These are phyloP conservation scores for Sparus aurata DNA, from an alignment of 2,797 vertebrate species.

Conservation along the genomic window DNA sequence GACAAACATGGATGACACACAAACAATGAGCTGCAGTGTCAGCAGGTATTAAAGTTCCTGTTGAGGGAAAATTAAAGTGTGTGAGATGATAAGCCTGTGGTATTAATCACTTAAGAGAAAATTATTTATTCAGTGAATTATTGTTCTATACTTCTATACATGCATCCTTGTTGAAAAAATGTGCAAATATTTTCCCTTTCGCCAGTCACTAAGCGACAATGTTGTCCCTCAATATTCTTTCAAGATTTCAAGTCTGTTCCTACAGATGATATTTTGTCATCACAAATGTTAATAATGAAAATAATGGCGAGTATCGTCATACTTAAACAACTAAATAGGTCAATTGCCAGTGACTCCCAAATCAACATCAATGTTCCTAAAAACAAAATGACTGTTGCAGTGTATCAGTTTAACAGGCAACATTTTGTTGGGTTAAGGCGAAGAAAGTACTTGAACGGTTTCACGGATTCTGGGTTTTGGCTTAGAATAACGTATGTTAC, in stretches of 20 bases:
- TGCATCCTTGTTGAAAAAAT: background rate
- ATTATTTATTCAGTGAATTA: background rate
- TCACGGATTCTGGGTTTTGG: no score
- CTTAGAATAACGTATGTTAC: no score
- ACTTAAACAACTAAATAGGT: no score
- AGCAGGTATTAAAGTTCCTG: slow-evolving; percentile 19
- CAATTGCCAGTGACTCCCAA: background rate
- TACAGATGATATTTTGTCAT: background rate
- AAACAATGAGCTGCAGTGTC: slow-evolving; percentile 7
- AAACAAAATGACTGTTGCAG: no score
- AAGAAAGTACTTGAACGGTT: no score
- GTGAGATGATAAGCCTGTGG: slow-evolving; percentile 22
- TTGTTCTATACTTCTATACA: background rate
- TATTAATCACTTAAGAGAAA: background rate
- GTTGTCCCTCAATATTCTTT: background rate
- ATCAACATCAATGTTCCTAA: no score
- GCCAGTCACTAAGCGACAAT: background rate
- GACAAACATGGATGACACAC: slow-evolving; percentile 19
- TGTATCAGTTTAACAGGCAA: no score
- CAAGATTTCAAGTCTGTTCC: background rate
- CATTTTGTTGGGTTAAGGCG: no score
- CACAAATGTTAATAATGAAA: background rate
- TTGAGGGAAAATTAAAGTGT: slow-evolving; percentile 13
- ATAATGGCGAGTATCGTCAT: background rate
- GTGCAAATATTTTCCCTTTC: background rate